Base-by-base conservation (phyloP, 2,888 invertebrate genomes). In the Drosophila parthenogenetica region DNA sequence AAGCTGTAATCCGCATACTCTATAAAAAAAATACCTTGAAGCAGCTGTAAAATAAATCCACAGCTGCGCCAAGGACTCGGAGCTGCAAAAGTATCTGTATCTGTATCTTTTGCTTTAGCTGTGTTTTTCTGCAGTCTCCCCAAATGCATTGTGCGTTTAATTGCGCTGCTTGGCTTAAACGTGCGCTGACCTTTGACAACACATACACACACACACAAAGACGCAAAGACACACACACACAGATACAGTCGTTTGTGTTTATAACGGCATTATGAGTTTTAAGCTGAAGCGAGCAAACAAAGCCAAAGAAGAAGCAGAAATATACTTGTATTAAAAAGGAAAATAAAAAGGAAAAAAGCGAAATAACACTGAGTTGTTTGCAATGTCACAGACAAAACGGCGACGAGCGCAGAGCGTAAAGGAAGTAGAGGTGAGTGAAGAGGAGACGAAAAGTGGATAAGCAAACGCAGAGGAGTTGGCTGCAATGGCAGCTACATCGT, bases 241-340 rank as follows among this genome's bases (percentile, higher is more conserved):
- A 57, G 22, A 58, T 19, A 72, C 49, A 69, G 57, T 53, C 55
- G 79, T 64, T 78, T 78, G 73, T 74, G 77, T 66, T 86, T 79
- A 75, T 87, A 85, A 85, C 80, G 81, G 87, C 78, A 87, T 85
- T 85, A 84, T 85, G 85, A 84, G 85, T 83, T 83, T 86, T 86
- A 81, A 83, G 87, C 87, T 75, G 73, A 64, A 69, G 63, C 60
- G 53, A 63, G 60, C 75, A 79, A 73, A 81, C 75, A 84, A 72
- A 73, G 71, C 66, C 49, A 62, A 79, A 69, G 59, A 17, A 67
- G 46, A 65, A 65, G 45, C 49, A 58, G 68, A 29, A 29, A 29
- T 42, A 51, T 39, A 54, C 43, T 19, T 32, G 16, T 10, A 59
- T 39, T 40, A 40, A 48, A 29, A 39, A 32, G 29, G 25, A 35